These are phyloP conservation scores for Malurus alboscapulatus DNA, from an alignment of 2,113 vertebrate genomes.

Conservation along the genomic window DNA sequence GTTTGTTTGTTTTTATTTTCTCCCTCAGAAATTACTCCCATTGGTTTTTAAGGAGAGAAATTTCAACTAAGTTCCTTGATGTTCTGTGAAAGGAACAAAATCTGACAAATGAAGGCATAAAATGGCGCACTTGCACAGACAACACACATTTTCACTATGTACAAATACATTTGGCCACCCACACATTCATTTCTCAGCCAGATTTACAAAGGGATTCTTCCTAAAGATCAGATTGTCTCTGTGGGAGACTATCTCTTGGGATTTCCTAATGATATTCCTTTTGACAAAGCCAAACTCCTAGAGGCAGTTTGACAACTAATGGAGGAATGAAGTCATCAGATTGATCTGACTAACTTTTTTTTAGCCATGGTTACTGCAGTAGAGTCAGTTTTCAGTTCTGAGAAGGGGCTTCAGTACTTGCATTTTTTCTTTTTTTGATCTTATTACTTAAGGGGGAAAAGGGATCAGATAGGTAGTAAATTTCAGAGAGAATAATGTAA, in stretches of 20 bases:
- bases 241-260: background rate
- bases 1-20: background rate
- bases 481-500: background rate
- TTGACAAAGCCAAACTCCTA: conserved; percentile 12
- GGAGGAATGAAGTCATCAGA: conserved; percentile 25
- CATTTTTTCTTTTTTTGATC: background rate
- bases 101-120: background rate
- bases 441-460: background rate
- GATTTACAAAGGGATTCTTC: conserved; percentile 2
- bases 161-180: conserved; percentile 25
- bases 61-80: background rate
- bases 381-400: background rate
- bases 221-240: conserved; percentile 32
- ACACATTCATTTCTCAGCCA: conserved; percentile 23
- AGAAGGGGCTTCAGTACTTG: background rate
- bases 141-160: background rate
- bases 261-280: conserved; percentile 6
- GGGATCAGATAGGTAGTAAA: background rate
- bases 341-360: background rate
- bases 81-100: background rate
- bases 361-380: background rate
- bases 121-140: background rate
- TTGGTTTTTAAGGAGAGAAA: background rate
- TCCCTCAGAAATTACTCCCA: background rate
- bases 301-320: conserved; percentile 40